phyloP scores from a whole-genome alignment of 64 coral and sea anemone genomes.

The Pocillopora damicornis region DNA sequence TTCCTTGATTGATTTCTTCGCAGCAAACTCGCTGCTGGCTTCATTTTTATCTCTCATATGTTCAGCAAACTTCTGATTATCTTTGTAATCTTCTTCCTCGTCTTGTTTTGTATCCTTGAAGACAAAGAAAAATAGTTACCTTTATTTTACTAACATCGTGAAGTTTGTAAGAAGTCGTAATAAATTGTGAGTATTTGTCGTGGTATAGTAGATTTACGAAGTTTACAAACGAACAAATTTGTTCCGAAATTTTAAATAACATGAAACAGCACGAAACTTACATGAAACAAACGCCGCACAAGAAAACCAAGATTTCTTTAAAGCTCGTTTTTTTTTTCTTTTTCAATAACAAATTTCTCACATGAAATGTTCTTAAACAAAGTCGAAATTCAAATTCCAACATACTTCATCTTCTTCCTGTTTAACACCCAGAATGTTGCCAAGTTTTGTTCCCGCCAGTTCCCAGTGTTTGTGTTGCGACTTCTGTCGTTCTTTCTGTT shows the following conservation, averaged over 20 bases:
- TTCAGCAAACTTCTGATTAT: constrained; percentile 97
- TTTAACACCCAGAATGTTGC: constrained; percentile 91
- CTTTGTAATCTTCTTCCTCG: constrained; percentile 72
- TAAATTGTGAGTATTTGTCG: no score
- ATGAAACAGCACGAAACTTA: no score
- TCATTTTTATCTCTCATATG: constrained; percentile 91
- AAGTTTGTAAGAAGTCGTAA: no score
- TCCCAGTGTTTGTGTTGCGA: constrained; percentile 99
- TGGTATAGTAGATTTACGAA: no score
- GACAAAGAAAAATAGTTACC: not conserved
- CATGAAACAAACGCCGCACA: no score
- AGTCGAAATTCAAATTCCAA: not conserved
- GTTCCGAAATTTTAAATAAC: no score
- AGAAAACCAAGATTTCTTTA: no score
- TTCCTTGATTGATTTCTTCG: constrained; percentile 76
- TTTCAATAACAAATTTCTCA: no score
- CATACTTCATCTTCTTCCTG: constrained; percentile 77
- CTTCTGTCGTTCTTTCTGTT: constrained; percentile 94
- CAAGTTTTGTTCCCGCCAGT: constrained; percentile 94
- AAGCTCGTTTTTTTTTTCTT: no score
- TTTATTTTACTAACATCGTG: not conserved
- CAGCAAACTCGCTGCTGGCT: constrained; percentile 92
- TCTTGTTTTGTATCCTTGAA: constrained; percentile 61
- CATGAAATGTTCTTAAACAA: not conserved
- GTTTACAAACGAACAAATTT: no score